Percentiles rank a stretch among this genome's conserved stretches.
These are phyloP conservation scores for Aphelenchoides fujianensis DNA, from an alignment of 1,140 invertebrate species.

Conservation along the genomic window DNA sequence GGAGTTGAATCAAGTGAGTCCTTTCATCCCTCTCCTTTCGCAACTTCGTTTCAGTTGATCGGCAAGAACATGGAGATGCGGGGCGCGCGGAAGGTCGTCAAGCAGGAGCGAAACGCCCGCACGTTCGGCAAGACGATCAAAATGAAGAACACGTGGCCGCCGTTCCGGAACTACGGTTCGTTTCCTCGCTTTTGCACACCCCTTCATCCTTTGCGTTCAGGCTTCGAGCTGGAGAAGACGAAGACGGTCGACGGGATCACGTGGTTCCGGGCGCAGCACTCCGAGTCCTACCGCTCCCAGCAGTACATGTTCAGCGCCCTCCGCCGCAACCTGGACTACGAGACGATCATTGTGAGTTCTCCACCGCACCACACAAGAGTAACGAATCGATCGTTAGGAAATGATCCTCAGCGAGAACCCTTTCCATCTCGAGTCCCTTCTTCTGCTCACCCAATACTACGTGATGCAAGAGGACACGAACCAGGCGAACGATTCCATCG, in stretches of 20 bases:
- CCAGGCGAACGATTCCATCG: constrained; percentile 34
- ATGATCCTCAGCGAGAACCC: constrained; percentile 37
- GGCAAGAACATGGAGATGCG: neutral
- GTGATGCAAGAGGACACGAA: constrained; percentile 41
- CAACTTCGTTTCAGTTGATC: too few relatives aligned
- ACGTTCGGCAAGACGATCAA: neutral
- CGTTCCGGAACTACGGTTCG: neutral
- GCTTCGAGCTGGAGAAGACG: neutral
- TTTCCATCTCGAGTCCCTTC: constrained; percentile 42
- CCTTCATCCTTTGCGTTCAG: neutral
- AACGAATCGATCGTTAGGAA: constrained; percentile 35
- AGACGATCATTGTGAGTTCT: constrained; percentile 1
- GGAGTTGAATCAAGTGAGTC: neutral
- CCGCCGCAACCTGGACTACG: neutral
- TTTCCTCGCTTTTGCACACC: neutral
- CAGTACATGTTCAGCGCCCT: neutral
- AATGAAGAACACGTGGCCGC: constrained; percentile 7
- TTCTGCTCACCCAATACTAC: constrained; percentile 36
- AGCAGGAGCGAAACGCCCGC: neutral
- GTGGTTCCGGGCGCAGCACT: neutral
- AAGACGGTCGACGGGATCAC: neutral
- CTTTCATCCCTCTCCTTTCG: too few relatives aligned
- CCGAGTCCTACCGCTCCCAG: neutral
- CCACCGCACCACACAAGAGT: neutral
- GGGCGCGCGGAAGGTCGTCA: neutral